Evolutionary conservation across 2,113 vertebrate species (phyloP).

Genomic region (Elaphurus davidianus): DNA sequence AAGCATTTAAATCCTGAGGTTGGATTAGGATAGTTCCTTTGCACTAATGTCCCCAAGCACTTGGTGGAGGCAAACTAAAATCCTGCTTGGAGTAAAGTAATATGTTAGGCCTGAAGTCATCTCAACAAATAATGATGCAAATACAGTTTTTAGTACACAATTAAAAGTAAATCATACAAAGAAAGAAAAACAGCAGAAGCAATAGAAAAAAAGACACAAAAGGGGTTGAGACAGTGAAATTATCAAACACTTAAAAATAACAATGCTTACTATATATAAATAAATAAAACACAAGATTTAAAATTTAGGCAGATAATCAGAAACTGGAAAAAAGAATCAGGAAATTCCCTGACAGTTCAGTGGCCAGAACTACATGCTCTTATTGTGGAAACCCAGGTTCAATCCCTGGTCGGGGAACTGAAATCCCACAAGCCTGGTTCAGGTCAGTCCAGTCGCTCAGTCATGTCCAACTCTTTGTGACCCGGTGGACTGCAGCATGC

Average conservation of each 20-base stretch:
- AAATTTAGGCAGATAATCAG: not conserved
- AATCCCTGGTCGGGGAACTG: not conserved
- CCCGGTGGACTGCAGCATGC: not conserved
- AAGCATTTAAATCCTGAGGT: not conserved
- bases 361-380: not conserved
- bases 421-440: not conserved
- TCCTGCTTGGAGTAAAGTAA: not conserved
- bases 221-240: not conserved
- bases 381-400: not conserved
- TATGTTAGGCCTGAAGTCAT: not conserved
- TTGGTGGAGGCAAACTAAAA: constrained; percentile 3
- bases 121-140: not conserved
- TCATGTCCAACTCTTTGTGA: not conserved
- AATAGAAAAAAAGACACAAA: not conserved
- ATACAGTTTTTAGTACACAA: not conserved
- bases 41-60: not conserved
- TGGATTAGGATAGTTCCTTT: constrained; percentile 5
- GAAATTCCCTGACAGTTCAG: not conserved
- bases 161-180: not conserved
- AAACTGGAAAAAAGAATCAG: not conserved
- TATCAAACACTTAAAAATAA: constrained; percentile 3
- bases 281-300: not conserved
- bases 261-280: not conserved
- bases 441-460: not conserved
- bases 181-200: not conserved